Evolutionary conservation across 2,797 vertebrate genomes (phyloP).

Genomic region (Smutsia temminckii): DNA sequence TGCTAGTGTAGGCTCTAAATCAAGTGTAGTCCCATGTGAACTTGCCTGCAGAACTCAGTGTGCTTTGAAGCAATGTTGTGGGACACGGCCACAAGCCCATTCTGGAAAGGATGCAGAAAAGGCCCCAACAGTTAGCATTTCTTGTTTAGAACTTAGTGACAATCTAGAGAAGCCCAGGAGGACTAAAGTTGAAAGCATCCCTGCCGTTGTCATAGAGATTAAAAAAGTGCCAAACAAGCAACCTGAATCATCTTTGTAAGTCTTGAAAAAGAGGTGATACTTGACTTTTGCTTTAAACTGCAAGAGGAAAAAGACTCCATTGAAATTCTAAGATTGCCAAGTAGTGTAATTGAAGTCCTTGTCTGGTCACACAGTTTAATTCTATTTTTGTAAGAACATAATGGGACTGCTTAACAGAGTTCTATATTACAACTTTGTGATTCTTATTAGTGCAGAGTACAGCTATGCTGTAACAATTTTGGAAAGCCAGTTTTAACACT

Average conservation of each 20-base stretch:
- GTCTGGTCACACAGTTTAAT: slow-evolving; percentile 84
- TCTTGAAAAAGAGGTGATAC: slow-evolving; percentile 74
- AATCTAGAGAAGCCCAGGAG: slow-evolving; percentile 84
- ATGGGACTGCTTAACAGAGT: slow-evolving; percentile 80
- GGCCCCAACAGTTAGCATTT: slow-evolving; percentile 80
- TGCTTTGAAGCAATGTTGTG: slow-evolving; percentile 96
- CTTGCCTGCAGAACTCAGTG: slow-evolving; percentile 98
- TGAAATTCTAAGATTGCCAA: slow-evolving; percentile 85
- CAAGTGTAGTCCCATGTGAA: slow-evolving; percentile 89
- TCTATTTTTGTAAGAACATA: slow-evolving; percentile 85
- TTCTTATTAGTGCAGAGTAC: slow-evolving; percentile 73
- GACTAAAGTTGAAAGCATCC: slow-evolving; percentile 86
- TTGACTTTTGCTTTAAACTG: slow-evolving; percentile 81
- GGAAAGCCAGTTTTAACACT: slow-evolving; percentile 82
- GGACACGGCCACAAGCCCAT: slow-evolving; percentile 84
- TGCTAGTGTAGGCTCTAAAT: slow-evolving; percentile 92
- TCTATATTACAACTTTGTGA: slow-evolving; percentile 82
- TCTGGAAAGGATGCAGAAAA: slow-evolving; percentile 85
- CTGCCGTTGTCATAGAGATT: slow-evolving; percentile 84
- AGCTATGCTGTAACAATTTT: slow-evolving; percentile 80
- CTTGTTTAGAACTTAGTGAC: slow-evolving; percentile 91
- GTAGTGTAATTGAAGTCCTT: slow-evolving; percentile 85
- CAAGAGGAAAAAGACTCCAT: slow-evolving; percentile 83
- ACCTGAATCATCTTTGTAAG: slow-evolving; percentile 95
- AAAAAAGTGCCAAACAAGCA: slow-evolving; percentile 86